A percentile compares a stretch with the other conserved stretches of the same genome.
Evolutionary conservation across 2,888 invertebrate genomes (phyloP).

Genomic region (Cerastis rubricosa): DNA sequence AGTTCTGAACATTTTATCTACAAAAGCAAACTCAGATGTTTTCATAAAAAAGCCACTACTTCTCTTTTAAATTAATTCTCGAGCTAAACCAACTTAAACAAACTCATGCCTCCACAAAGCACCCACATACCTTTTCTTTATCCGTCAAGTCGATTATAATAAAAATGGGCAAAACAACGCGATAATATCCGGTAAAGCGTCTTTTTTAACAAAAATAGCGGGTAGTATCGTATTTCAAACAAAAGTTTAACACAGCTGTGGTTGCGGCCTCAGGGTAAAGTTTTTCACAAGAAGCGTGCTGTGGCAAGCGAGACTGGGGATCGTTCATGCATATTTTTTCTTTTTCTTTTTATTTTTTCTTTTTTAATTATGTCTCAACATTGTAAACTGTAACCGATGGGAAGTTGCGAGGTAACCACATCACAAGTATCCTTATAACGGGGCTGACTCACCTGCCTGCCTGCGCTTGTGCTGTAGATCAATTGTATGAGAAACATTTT

Average conservation of each 20-base stretch:
- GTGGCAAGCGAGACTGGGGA: conserved; percentile 42
- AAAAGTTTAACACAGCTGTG: conserved; percentile 62
- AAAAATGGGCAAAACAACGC: conserved; percentile 24
- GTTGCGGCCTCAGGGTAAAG: conserved; percentile 49
- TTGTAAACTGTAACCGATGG: no score
- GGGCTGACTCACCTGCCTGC: no score
- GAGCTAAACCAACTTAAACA: neutral
- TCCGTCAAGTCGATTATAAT: conserved; percentile 29
- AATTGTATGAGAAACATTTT: no score
- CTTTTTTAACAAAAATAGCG: conserved; percentile 47
- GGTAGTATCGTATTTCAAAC: conserved; percentile 61
- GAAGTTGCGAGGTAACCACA: no score
- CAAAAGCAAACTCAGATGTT: neutral
- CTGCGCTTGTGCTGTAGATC: no score
- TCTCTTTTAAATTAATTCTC: neutral
- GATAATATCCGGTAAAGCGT: conserved; percentile 40
- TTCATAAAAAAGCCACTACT: neutral
- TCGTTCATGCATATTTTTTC: conserved; percentile 39
- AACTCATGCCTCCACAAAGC: neutral
- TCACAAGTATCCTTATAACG: no score
- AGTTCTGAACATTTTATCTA: neutral
- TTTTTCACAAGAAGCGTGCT: conserved; percentile 55
- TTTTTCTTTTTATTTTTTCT: no score
- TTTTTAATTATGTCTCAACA: no score
- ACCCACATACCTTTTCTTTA: conserved; percentile 13